Evolutionary conservation across 2,888 invertebrate species (phyloP).

Genomic region (Marasmarcha lunaedactyla): DNA sequence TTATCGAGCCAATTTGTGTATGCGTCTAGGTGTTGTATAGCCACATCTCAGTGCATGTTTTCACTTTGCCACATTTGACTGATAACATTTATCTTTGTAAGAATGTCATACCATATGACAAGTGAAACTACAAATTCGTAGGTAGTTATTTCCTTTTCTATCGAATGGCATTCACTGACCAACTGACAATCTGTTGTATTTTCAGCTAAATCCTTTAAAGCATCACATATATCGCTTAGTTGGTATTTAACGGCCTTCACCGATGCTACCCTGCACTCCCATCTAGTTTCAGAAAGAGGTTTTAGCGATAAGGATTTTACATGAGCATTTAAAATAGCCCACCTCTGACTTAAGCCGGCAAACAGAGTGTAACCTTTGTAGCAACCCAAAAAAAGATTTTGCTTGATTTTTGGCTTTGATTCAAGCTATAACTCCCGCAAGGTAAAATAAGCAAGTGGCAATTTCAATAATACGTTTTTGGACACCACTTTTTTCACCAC

Average conservation of each 20-base stretch:
- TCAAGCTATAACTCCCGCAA: conserved; percentile 1
- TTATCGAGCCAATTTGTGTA: conserved; percentile 12
- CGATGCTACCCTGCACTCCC: no score
- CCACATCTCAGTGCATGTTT: conserved; percentile 11
- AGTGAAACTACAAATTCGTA: no score
- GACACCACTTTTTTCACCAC: no score
- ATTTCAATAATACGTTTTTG: no score
- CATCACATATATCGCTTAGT: conserved; percentile 9
- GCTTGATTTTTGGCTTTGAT: conserved; percentile 11
- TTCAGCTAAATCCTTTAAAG: conserved; percentile 6
- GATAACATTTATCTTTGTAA: no score
- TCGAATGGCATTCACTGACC: no score
- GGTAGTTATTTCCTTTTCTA: no score
- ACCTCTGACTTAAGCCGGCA: no score
- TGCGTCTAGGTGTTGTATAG: conserved; percentile 12
- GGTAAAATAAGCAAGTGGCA: conserved; percentile 6
- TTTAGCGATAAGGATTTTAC: conserved; percentile 15
- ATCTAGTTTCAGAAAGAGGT: conserved; percentile 17
- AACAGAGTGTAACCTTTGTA: conserved; percentile 10
- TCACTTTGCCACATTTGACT: conserved; percentile 11
- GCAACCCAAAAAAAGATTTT: conserved; percentile 10
- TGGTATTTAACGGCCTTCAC: no score
- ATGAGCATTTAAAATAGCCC: no score
- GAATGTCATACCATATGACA: no score
- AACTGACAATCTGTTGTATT: no score